phyloP scores from a whole-genome alignment of 2,113 vertebrate species.

The Dasypus novemcinctus region DNA sequence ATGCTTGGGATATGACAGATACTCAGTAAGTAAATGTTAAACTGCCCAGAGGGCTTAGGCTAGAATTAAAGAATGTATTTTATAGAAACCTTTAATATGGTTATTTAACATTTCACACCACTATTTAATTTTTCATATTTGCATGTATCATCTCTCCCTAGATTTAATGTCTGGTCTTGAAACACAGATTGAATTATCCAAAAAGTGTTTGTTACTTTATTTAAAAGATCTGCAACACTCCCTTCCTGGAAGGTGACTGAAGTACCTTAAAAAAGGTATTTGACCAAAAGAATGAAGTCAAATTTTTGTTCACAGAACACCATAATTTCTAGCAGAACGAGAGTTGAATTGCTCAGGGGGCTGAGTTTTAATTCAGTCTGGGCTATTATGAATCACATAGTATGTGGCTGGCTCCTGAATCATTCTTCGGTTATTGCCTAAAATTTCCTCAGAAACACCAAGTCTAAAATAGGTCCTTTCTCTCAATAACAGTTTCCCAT shows the following conservation, averaged over 20 bases:
- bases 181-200: slow-evolving; percentile 7
- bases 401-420: neutral
- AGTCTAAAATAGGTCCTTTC: neutral
- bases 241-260: neutral
- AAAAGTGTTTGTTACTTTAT: neutral
- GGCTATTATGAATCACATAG: neutral
- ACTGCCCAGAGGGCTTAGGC: neutral
- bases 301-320: neutral
- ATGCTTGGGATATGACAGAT: neutral
- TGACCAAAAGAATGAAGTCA: neutral
- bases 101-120: neutral
- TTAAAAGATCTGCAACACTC: neutral
- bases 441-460: neutral
- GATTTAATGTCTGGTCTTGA: neutral
- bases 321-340: neutral
- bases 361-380: neutral
- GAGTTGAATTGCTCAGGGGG: neutral
- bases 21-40: neutral
- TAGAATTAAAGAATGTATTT: neutral
- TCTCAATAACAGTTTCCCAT: neutral
- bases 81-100: neutral
- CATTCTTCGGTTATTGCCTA: neutral
- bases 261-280: neutral
- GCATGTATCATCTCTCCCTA: neutral
- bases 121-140: neutral